Evolutionary conservation across 2,888 invertebrate genomes (phyloP), one percentile per base, ranked within the genome.

Genomic region (Tenthredo distinguenda): DNA sequence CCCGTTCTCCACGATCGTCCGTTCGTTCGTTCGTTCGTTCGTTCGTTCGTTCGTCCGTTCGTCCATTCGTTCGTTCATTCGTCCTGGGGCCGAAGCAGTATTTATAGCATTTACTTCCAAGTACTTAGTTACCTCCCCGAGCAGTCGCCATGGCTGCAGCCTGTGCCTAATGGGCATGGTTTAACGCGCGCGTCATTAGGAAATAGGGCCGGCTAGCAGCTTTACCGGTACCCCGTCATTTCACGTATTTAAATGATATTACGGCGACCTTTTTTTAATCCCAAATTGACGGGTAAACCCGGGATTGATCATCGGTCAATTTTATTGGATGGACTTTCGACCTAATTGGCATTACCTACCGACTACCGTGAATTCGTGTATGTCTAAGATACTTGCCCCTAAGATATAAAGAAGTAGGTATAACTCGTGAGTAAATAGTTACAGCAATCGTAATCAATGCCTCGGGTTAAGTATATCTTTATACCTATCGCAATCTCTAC

Each of bases 41-140:
- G 71, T 72, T 12, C 43, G 18, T 55, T 31, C 31, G 50, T 77
- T 34, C 77, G 34, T 77, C 26, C 26, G 26, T 26, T 26, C 26
- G 26, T 26, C 43, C 58, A 47, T 79, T 62, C 81, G 81, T 37
- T 62, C 81, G 79, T 81, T 62, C 62, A 62, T 81, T 81, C 81
- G 81, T 81, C 81, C 81, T 81, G 81, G 58, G 81, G 81, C 81
- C 81, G 81, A 62, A 81, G 81, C 81, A 81, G 81, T 81, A 81
- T 81, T 81, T 81, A 81, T 81, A 81, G 81, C 81, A 81, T 81
- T 81, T 81, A 81, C 81, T 81, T 81, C 81, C 81, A 81, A 81
- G 81, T 81, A 81, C 81, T 81, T 81, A 81, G 81, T 81, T 81
- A 81, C 81, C 81, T 81, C 81, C 62, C 81, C 62, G 40, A 62